phyloP scores from a whole-genome alignment of 2,113 vertebrate genomes.

The Tragulus kanchil region DNA sequence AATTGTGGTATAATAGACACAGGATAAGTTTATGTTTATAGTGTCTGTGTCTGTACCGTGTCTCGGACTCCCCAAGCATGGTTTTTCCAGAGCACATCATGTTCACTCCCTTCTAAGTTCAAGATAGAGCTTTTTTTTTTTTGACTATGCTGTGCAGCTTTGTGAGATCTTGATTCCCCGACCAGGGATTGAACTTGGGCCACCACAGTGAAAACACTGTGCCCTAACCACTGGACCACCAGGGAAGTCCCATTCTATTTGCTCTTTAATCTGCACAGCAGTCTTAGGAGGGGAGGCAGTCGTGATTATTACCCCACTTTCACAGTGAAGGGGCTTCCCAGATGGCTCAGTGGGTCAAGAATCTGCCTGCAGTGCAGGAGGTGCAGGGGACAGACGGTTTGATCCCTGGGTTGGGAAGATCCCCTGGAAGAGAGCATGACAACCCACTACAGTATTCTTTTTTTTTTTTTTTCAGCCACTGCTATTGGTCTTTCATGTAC shows the following conservation, averaged over 20 bases:
- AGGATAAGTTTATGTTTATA: background rate
- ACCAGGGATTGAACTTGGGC: background rate
- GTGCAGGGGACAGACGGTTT: too few species aligned
- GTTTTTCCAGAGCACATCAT: background rate
- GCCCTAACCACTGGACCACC: background rate
- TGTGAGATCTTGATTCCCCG: background rate
- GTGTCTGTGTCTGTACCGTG: background rate
- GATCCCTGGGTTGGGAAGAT: too few species aligned
- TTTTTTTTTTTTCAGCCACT: too few species aligned
- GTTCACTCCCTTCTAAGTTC: background rate
- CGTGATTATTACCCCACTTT: background rate
- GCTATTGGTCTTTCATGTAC: too few species aligned
- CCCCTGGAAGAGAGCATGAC: too few species aligned
- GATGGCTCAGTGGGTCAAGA: too few species aligned
- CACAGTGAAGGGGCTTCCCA: background rate
- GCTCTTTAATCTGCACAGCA: background rate
- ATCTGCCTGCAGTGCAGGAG: too few species aligned
- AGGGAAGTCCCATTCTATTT: background rate
- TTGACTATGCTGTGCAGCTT: fast-evolving
- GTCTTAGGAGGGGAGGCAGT: background rate
- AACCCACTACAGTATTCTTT: too few species aligned
- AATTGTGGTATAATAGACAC: background rate
- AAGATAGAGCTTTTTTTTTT: background rate
- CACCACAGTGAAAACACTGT: background rate
- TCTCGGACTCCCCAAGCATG: background rate